These are phyloP conservation scores for Branchinecta sandiegonensis DNA, from an alignment of 2,888 invertebrate genomes.

Conservation along the genomic window DNA sequence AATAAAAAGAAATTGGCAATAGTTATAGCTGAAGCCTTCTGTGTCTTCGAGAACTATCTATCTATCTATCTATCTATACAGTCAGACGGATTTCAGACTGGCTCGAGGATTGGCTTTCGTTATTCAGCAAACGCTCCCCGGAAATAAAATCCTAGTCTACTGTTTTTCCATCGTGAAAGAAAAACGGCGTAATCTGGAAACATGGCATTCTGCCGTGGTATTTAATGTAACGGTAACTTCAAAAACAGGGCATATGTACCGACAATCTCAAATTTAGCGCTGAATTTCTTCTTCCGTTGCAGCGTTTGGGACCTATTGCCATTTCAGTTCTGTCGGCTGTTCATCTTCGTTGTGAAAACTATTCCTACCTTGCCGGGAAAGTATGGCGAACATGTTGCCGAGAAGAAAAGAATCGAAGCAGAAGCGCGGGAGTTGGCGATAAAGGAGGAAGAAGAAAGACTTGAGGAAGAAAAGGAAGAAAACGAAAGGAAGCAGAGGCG, in stretches of 20 bases:
- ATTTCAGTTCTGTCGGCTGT: slow-evolving; percentile 58
- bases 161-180: too few relatives aligned
- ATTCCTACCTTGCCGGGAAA: slow-evolving; percentile 27
- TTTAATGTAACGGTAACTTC: too few relatives aligned
- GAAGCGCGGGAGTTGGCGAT: slow-evolving; percentile 29
- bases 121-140: too few relatives aligned
- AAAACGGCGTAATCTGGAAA: too few relatives aligned
- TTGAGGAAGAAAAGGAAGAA: slow-evolving; percentile 35
- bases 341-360: slow-evolving; percentile 28
- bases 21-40: too few relatives aligned
- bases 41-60: too few relatives aligned
- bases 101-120: too few relatives aligned
- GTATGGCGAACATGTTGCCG: slow-evolving; percentile 37
- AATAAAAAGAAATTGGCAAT: too few relatives aligned
- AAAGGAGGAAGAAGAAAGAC: slow-evolving; percentile 36
- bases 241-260: slow-evolving; percentile 44
- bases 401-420: slow-evolving; percentile 45
- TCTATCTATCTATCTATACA: too few relatives aligned
- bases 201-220: too few relatives aligned
- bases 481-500: slow-evolving; percentile 36
- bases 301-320: slow-evolving; percentile 55
- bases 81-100: too few relatives aligned
- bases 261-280: not conserved
- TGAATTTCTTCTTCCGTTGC: slow-evolving; percentile 23
- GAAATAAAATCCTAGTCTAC: too few relatives aligned